Evolutionary conservation across 2,113 vertebrate species (phyloP), one percentile per base, ranked within the genome.

Genomic region (Lepus timidus): DNA sequence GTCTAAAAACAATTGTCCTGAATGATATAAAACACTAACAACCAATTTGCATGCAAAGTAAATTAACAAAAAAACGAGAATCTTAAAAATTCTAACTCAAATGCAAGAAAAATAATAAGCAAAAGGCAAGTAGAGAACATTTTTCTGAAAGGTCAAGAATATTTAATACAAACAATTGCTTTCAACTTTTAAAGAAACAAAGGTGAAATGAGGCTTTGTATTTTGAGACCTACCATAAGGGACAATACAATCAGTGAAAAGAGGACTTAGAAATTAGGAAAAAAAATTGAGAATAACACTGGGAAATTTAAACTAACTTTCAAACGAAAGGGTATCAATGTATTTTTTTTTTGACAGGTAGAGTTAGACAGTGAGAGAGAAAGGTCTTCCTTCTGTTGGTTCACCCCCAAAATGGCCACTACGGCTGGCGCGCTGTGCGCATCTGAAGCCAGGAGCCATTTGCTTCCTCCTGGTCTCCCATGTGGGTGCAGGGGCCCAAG

Each of bases 51-150:
- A 70, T 29, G 8, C 29, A 81, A 88, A 81, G 5, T 4, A 64
- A 90, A 74, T 20, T 31, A 44, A 93, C 25, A 1, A 83, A 71
- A 70, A 62, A n/a, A 27, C 17, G 81, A 61, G 33, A 94, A 52
- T 85, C 61, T 61, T 73, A 93, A 91, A 91, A 91, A 58, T 71
- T n/a, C 62, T 65, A 55, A 93, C 51, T 74, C 39, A 81, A 68
- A 90, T 20, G 79, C 12, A 71, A 31, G 5, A 22, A 88, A 58
- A 9, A 76, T 65, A 58, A 90, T 13, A 95, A 93, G 7, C 36
- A 76, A 82, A 85, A 58, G 9, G 31, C 23, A 90, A 25, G 76
- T 3, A 13, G 68, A 64, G 61, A 62, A 3, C 1, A 4, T 84
- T 84, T 89, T 61, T 67, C 85, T 62, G 51, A 36, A 85, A 89